Evolutionary conservation across 2,888 invertebrate genomes (phyloP).

Genomic region (Corythucha ciliata): DNA sequence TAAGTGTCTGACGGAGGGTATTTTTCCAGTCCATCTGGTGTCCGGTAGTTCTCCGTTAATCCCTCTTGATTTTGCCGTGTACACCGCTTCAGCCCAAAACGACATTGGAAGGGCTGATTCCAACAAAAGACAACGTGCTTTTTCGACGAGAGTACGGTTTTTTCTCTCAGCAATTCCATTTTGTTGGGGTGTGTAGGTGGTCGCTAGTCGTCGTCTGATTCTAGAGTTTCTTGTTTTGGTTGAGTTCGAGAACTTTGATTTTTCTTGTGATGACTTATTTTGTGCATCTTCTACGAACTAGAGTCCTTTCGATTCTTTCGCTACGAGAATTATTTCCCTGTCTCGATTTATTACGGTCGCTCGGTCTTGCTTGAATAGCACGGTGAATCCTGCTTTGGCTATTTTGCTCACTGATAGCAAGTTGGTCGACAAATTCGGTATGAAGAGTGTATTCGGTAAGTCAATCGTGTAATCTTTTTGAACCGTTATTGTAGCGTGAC

Average conservation of each 20-base stretch:
- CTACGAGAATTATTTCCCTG: background rate
- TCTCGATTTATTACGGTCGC: conserved; percentile 5
- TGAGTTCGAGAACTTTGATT: too few relatives aligned
- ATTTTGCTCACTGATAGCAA: conserved; percentile 19
- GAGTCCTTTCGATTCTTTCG: too few relatives aligned
- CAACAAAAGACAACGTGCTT: conserved; percentile 4
- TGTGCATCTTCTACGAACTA: too few relatives aligned
- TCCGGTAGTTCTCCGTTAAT: conserved; percentile 19
- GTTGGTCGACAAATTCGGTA: conserved; percentile 17
- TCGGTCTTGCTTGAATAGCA: conserved; percentile 12
- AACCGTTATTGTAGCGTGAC: conserved; percentile 6
- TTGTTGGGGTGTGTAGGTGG: conserved; percentile 35
- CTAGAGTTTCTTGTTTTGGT: too few relatives aligned
- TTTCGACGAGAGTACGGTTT: conserved; percentile 28
- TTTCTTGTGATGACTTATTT: too few relatives aligned
- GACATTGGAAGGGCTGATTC: background rate
- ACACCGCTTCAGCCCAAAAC: conserved; percentile 2
- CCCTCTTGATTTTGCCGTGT: conserved; percentile 14
- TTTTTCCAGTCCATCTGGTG: conserved; percentile 4
- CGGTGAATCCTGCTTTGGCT: conserved; percentile 16
- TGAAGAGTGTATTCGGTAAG: conserved; percentile 15
- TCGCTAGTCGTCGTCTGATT: conserved; percentile 27
- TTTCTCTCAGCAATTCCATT: conserved; percentile 39
- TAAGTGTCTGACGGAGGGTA: background rate
- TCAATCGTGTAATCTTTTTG: too few relatives aligned